Evolutionary conservation across 2,888 invertebrate genomes (phyloP).

Genomic region (Aspidiotus destructor): DNA sequence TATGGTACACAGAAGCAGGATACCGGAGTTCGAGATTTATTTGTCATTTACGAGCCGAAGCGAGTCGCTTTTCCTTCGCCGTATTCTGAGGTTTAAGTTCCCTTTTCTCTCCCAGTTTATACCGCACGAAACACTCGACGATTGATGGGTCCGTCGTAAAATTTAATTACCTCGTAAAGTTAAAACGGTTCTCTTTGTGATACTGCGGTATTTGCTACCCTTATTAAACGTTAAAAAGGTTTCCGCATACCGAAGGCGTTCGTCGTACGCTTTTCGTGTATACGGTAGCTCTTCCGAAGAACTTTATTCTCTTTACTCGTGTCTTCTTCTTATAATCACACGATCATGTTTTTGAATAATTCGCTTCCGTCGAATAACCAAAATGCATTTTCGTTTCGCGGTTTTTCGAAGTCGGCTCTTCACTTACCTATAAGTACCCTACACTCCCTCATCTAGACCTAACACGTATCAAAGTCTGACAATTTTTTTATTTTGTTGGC

Average conservation of each 20-base stretch:
- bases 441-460: too few relatives aligned
- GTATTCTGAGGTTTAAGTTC: not conserved
- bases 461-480: too few relatives aligned
- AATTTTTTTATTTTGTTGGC: too few relatives aligned
- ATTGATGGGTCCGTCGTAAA: conserved; percentile 27
- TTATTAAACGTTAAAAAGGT: conserved; percentile 18
- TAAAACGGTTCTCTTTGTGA: conserved; percentile 27
- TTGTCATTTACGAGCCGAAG: conserved; percentile 27
- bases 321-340: too few relatives aligned
- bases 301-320: too few relatives aligned
- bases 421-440: too few relatives aligned
- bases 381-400: too few relatives aligned
- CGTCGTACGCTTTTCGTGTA: not conserved
- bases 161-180: conserved; percentile 32
- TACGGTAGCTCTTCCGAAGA: too few relatives aligned
- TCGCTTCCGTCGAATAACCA: too few relatives aligned
- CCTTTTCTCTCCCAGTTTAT: not conserved
- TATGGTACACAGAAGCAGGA: not conserved
- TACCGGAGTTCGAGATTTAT: conserved; percentile 25
- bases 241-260: not conserved
- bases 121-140: not conserved
- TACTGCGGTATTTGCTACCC: conserved; percentile 28
- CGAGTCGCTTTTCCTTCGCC: conserved; percentile 17
- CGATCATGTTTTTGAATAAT: too few relatives aligned
- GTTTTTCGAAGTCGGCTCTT: too few relatives aligned